Conservation (phyloP, 2,113 vertebrate species). For the Lathamus discolor region DNA sequence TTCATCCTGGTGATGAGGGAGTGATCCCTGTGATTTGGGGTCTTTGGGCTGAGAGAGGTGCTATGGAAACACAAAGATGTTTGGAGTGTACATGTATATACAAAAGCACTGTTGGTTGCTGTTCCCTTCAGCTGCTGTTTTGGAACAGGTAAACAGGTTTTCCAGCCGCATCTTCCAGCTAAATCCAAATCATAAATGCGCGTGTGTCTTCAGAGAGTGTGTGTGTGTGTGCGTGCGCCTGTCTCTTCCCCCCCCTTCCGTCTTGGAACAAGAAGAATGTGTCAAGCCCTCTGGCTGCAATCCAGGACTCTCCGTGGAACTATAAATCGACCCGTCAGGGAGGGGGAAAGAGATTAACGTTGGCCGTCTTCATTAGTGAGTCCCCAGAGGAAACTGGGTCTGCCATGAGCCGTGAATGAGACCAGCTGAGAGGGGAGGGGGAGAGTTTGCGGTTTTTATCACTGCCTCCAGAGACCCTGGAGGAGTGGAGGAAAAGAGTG, state of each 20-base stretch:
- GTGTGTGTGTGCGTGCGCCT: background rate
- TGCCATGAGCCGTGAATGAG: slow-evolving; percentile 76
- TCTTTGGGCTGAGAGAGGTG: slow-evolving; percentile 31
- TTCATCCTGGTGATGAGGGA: slow-evolving; percentile 43
- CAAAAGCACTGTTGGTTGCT: background rate
- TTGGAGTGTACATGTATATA: background rate
- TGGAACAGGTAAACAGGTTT: slow-evolving; percentile 42
- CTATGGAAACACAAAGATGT: slow-evolving; percentile 29
- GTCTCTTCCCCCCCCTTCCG: slow-evolving; percentile 3
- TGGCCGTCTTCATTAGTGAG: slow-evolving; percentile 83
- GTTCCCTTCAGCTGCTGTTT: slow-evolving; percentile 1
- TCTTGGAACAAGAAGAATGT: slow-evolving; percentile 76
- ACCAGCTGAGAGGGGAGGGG: slow-evolving; percentile 74
- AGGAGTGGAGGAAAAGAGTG: slow-evolving; percentile 59
- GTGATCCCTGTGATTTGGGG: slow-evolving; percentile 29
- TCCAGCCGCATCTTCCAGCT: slow-evolving; percentile 24
- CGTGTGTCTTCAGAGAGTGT: background rate
- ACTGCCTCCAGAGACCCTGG: slow-evolving; percentile 62
- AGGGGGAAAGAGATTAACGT: slow-evolving; percentile 83
- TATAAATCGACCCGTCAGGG: slow-evolving; percentile 85
- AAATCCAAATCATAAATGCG: slow-evolving; percentile 8
- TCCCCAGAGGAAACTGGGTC: slow-evolving; percentile 75
- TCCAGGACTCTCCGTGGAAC: slow-evolving; percentile 81
- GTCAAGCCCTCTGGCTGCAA: slow-evolving; percentile 78
- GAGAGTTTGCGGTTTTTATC: slow-evolving; percentile 64